Evolutionary conservation across 2,797 vertebrate species (phyloP).

Genomic region (Darevskia nairensis): DNA sequence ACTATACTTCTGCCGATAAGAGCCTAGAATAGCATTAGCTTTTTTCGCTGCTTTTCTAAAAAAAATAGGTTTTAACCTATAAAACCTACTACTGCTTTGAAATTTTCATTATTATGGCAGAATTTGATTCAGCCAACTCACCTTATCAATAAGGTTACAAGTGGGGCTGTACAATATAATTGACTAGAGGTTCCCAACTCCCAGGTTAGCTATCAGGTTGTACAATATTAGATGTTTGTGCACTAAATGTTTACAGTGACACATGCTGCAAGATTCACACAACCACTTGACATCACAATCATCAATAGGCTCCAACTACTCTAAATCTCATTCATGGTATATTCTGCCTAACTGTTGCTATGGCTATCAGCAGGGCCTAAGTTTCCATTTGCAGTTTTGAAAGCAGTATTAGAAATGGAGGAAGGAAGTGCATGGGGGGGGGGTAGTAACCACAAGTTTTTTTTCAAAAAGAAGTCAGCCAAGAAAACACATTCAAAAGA

Average conservation of each 20-base stretch:
- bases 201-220: neutral
- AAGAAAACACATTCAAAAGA: constrained; percentile 26
- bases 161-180: no score
- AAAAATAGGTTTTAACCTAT: no score
- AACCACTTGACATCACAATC: neutral
- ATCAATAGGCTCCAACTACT: neutral
- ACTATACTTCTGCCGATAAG: no score
- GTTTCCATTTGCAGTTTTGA: constrained; percentile 26
- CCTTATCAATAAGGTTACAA: no score
- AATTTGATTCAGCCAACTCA: no score
- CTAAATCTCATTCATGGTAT: neutral
- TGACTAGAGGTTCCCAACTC: no score
- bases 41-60: no score
- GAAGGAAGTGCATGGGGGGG: constrained; percentile 60
- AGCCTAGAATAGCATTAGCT: no score
- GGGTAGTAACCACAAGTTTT: constrained; percentile 47
- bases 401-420: constrained; percentile 63
- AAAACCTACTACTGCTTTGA: no score
- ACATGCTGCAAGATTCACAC: neutral
- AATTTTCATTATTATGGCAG: no score
- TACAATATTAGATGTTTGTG: neutral
- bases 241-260: neutral
- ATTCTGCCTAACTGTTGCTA: neutral
- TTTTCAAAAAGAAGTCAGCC: constrained; percentile 50
- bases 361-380: neutral